Base-by-base conservation (phyloP, 2,888 invertebrate species). In the Trichogramma dendrolimi region DNA sequence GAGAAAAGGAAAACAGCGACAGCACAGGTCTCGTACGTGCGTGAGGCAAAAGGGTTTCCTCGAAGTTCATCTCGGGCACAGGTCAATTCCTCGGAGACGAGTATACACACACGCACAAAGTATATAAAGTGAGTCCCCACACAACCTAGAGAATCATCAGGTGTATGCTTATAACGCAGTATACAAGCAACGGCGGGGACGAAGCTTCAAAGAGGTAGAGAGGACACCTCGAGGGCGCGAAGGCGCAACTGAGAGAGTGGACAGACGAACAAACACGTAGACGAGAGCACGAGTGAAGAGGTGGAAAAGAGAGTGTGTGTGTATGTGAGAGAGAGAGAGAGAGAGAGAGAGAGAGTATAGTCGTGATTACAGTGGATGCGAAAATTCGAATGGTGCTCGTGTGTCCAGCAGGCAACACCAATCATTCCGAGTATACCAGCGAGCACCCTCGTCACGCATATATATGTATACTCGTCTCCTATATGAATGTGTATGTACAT, bases 331-430 rank as follows among this genome's bases (percentile, higher is more conserved):
- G 48, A 54, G 62, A 62, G 66, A 61, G 66, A 68, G 68, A n/a
- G n/a, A n/a, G 38, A 8, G 60, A 58, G 48, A 54, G 62, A 62
- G 66, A 61, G 66, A 68, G 68, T 63, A 62, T 69, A 71, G 74
- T 72, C 76, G 74, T 78, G 77, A 77, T 78, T 77, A 78, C 75
- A 74, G 75, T 72, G 66, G 27, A 27, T 27, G 70, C 76, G 74
- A 74, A 75, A 77, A 79, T 78, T 77, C 78, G 78, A 79, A 78
- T 78, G 78, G 78, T 77, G 77, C 75, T 72, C 70, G 73, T 65
- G 71, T 72, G 73, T 71, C 72, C 67, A 72, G 27, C 27, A 27
- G 73, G 73, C 74, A 73, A 75, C 74, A 75, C 77, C 77, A 78
- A 79, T 78, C 75, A 75, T 74, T 70, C 72, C 73, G 69, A 72